Percentiles rank a stretch among this genome's conserved stretches.
phyloP scores from a whole-genome alignment of 2,888 invertebrate species.

The Drosophila yooni region DNA sequence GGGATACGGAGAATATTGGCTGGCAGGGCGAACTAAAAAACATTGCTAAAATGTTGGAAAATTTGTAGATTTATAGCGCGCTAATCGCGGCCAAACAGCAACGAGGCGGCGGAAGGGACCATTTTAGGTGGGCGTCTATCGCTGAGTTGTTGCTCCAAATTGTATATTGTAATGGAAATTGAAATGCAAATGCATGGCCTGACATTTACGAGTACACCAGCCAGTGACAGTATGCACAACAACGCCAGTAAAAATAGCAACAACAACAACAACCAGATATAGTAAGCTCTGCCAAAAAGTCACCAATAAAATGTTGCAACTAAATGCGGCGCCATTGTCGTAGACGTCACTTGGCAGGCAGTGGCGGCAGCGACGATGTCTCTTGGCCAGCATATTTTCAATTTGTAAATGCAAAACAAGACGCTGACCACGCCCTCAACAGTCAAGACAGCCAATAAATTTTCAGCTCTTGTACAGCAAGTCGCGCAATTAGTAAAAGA shows the following conservation, averaged over 20 bases:
- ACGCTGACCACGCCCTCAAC: conserved; percentile 64
- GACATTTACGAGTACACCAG: conserved; percentile 76
- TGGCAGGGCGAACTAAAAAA: conserved; percentile 58
- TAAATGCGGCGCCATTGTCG: conserved; percentile 75
- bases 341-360: conserved; percentile 57
- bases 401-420: conserved; percentile 80
- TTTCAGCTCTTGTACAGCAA: conserved; percentile 24
- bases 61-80: conserved; percentile 79
- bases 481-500: conserved; percentile 64
- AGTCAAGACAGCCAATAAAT: conserved; percentile 68
- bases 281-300: conserved; percentile 70
- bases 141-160: conserved; percentile 51
- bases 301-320: conserved; percentile 82
- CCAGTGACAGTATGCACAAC: conserved; percentile 56
- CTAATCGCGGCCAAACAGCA: conserved; percentile 80
- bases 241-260: conserved; percentile 27
- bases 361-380: conserved; percentile 9
- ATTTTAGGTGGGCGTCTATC: conserved; percentile 54
- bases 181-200: conserved; percentile 77
- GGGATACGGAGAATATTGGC: conserved; percentile 56
- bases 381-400: conserved; percentile 67
- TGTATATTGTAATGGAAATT: conserved; percentile 79
- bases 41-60: conserved; percentile 77
- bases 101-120: conserved; percentile 18
- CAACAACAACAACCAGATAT: conserved; percentile 34